phyloP scores from a whole-genome alignment of 2,797 vertebrate species.

The Zalophus californianus region DNA sequence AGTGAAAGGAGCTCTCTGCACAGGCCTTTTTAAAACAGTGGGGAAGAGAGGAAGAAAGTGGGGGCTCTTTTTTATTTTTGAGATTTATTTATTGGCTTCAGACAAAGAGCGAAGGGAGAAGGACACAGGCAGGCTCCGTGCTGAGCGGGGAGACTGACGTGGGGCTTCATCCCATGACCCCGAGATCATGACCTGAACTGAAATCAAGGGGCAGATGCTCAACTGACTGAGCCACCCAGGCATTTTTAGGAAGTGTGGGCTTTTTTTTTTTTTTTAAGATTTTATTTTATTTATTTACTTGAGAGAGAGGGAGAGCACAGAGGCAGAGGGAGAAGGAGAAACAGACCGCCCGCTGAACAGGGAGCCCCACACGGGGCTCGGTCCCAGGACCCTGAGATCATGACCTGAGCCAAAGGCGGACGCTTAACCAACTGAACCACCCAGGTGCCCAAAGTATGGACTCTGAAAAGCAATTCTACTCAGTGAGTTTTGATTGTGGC shows the following conservation, averaged over 20 bases:
- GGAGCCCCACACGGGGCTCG: not conserved
- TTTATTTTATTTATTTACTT: not conserved
- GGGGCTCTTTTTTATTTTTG: not conserved
- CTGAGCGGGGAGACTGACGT: not conserved
- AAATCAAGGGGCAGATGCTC: not conserved
- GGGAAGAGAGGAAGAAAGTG: not conserved
- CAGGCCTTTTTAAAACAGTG: not conserved
- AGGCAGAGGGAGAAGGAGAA: not conserved
- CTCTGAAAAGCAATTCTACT: not conserved
- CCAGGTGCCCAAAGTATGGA: not conserved
- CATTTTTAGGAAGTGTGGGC: not conserved
- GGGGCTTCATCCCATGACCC: not conserved
- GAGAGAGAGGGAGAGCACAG: not conserved
- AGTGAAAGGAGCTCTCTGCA: not conserved
- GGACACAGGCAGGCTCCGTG: not conserved
- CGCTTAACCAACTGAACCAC: not conserved
- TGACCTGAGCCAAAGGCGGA: not conserved
- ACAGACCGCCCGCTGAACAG: not conserved
- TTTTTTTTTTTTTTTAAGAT: not conserved
- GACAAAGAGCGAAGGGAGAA: not conserved
- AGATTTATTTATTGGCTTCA: not conserved
- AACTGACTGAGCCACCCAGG: not conserved
- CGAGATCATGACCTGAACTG: not conserved
- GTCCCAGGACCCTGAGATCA: not conserved
- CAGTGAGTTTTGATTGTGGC: not conserved